These are phyloP conservation scores for Zosterops hypoxanthus DNA, from an alignment of 2,113 vertebrate genomes.

Conservation along the genomic window DNA sequence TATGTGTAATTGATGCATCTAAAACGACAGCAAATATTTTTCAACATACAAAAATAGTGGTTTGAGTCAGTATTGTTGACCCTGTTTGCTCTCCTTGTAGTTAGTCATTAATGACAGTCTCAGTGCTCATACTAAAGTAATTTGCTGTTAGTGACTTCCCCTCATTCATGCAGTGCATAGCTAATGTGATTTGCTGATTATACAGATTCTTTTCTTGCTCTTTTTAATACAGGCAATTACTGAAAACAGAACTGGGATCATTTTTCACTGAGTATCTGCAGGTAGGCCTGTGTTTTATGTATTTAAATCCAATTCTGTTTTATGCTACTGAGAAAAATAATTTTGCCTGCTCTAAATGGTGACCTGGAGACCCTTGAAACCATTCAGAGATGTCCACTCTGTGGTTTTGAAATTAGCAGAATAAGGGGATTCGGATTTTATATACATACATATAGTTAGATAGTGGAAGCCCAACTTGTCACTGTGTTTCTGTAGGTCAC, in stretches of 20 bases:
- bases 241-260: slow-evolving; percentile 96
- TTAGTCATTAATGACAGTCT: background rate
- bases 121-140: background rate
- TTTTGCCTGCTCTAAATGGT: background rate
- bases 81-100: background rate
- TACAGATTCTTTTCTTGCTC: background rate
- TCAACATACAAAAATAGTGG: background rate
- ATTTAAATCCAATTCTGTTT: background rate
- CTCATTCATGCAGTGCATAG: background rate
- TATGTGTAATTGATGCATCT: background rate
- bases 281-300: slow-evolving; percentile 67
- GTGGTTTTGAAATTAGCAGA: background rate
- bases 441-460: background rate
- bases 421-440: background rate
- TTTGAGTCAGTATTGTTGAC: background rate
- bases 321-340: background rate
- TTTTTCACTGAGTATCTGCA: slow-evolving; percentile 97
- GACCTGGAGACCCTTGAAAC: background rate
- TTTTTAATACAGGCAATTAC: slow-evolving; percentile 82
- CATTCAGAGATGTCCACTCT: background rate
- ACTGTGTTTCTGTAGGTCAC: background rate
- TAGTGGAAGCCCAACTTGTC: background rate
- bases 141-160: background rate
- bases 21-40: background rate
- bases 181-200: background rate